Conservation (phyloP, 2,888 invertebrate genomes). For the Caenorhabditis becei region DNA sequence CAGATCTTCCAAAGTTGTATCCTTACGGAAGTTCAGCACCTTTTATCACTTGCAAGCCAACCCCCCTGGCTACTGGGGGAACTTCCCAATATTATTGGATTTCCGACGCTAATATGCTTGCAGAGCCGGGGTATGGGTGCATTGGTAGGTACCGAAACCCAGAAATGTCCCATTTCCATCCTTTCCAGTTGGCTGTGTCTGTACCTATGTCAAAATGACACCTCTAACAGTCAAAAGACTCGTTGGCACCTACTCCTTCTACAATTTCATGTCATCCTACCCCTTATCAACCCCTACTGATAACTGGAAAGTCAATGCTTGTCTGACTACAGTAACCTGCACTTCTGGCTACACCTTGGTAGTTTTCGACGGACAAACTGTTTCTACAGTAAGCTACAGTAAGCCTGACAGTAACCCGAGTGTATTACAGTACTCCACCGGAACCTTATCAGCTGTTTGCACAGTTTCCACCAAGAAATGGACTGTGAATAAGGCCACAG, state of each 20-base stretch:
- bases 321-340: constrained; percentile 1
- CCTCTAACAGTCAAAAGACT: neutral
- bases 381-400: neutral
- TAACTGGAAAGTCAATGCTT: neutral
- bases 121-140: neutral
- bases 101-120: neutral
- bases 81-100: neutral
- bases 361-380: constrained; percentile 6
- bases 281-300: constrained; percentile 7
- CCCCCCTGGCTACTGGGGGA: neutral
- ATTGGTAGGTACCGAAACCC: constrained; percentile 7
- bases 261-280: neutral
- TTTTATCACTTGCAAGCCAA: neutral
- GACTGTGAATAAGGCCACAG: neutral
- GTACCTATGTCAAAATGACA: constrained; percentile 15
- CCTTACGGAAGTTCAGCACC: neutral
- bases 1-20: neutral
- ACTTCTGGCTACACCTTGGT: neutral
- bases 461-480: constrained; percentile 1
- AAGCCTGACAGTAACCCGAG: no score
- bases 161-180: neutral
- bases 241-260: constrained; percentile 3
- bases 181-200: neutral
- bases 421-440: constrained; percentile 20
- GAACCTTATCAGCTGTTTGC: neutral